These are phyloP conservation scores for Canis aureus DNA, from an alignment of 2,113 vertebrate genomes.

Conservation along the genomic window DNA sequence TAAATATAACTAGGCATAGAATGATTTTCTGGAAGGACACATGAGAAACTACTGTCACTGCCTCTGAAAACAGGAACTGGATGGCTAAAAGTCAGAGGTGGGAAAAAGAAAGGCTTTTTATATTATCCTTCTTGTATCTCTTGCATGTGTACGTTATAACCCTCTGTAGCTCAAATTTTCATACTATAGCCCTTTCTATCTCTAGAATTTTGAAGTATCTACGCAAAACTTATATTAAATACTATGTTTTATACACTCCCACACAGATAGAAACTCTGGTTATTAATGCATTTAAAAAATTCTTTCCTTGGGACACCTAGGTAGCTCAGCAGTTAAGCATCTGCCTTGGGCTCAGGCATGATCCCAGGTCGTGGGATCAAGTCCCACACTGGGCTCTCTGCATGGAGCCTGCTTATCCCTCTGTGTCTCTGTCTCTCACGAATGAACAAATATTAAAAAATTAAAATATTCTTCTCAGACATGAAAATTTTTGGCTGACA, in stretches of 20 bases:
- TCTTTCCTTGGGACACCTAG: not conserved
- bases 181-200: not conserved
- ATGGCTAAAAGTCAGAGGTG: not conserved
- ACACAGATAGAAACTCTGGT: not conserved
- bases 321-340: too few species aligned
- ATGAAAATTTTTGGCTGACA: constrained; percentile 45
- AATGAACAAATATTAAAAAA: too few species aligned
- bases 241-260: not conserved
- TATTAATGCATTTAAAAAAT: constrained; percentile 21
- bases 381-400: too few species aligned
- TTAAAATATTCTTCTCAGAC: not conserved
- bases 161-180: not conserved
- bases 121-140: not conserved
- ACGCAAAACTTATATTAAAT: constrained; percentile 24
- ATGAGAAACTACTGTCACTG: not conserved
- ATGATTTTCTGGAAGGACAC: not conserved
- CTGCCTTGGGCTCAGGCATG: too few species aligned
- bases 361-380: too few species aligned
- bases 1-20: constrained; percentile 23
- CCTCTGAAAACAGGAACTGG: not conserved
- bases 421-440: too few species aligned
- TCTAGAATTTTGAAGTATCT: constrained; percentile 36
- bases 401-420: too few species aligned
- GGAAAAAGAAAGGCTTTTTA: constrained; percentile 11
- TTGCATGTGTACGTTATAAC: not conserved